These are phyloP conservation scores for Drosophila limbata DNA, from an alignment of 2,888 invertebrate species.

Conservation along the genomic window DNA sequence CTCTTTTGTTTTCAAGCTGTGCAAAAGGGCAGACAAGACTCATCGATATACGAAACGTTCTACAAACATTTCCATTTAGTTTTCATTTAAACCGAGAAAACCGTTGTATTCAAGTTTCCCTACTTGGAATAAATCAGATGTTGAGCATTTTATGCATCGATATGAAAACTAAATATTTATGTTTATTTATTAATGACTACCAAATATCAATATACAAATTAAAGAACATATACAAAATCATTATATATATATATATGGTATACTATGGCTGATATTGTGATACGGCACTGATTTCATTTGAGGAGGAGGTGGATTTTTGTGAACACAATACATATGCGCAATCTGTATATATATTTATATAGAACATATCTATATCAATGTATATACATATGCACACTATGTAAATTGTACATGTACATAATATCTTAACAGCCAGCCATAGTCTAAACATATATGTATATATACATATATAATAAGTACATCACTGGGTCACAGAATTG, in stretches of 20 bases:
- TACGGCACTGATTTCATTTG: conserved; percentile 54
- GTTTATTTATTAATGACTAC: conserved; percentile 74
- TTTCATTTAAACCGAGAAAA: neutral
- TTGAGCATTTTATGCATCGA: conserved; percentile 8
- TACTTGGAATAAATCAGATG: conserved; percentile 4
- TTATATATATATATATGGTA: conserved; percentile 63
- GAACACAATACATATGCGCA: conserved; percentile 56
- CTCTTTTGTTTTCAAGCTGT: neutral
- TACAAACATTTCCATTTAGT: neutral
- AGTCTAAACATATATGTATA: conserved; percentile 48
- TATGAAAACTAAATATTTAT: conserved; percentile 53
- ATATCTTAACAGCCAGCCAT: conserved; percentile 49
- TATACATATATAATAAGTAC: conserved; percentile 54
- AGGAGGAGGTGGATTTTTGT: conserved; percentile 43
- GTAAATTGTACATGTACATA: conserved; percentile 31
- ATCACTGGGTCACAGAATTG: conserved; percentile 66
- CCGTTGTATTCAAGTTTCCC: neutral
- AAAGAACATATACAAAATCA: conserved; percentile 78
- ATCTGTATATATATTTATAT: conserved; percentile 36
- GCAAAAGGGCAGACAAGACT: neutral
- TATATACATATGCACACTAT: conserved; percentile 13
- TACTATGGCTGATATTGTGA: conserved; percentile 63
- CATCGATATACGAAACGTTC: neutral
- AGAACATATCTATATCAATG: conserved; percentile 39
- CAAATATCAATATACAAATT: conserved; percentile 80